Base-by-base conservation (phyloP, 2,888 invertebrate genomes). In the Helobdella robusta region DNA sequence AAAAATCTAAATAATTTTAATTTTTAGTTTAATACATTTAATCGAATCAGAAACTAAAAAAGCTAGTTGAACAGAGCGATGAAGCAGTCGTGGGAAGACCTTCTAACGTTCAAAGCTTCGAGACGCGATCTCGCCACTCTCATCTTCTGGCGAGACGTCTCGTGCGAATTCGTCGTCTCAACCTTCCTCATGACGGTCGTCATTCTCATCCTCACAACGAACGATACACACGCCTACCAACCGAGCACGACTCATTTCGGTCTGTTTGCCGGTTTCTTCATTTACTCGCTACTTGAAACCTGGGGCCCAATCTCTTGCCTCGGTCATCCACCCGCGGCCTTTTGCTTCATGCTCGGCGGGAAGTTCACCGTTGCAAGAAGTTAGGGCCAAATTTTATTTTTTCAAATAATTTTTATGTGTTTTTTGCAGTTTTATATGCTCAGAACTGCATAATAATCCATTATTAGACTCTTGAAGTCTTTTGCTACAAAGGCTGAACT, bases 71-170 rank as follows among this genome's bases (percentile, higher is more conserved):
- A n/a, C n/a, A n/a, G n/a, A n/a, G n/a, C n/a, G 20, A 59, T 59
- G n/a, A n/a, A 4, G 6, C 20, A 59, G 1, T 59, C 36, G 15
- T 18, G 23, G n/a, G 23, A 40, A 59, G 20, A 8, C 23, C 23
- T n/a, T 23, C 23, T 36, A 36, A 32, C 6, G 34, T 40, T 59
- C 20, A 25, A 36, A 20, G 35, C 5, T 32, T 63, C 63, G 1
- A 32, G 48, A 32, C 20, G 36, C 8, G 64, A 64, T 30, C 34
- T 64, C 46, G 23, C 23, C 5, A 54, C 18, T 32, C 54, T 48
- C 35, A 35, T 64, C 36, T 64, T 64, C 35, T 64, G 64, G 64
- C 44, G 64, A 54, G 64, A 56, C 36, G 52, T 52, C 32, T 25
- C 40, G 15, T 34, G 46, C 18, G 64, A 64, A 20, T 32, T 64